These are phyloP conservation scores for Dermochelys coriacea DNA, from an alignment of 2,797 vertebrate species.

Conservation along the genomic window DNA sequence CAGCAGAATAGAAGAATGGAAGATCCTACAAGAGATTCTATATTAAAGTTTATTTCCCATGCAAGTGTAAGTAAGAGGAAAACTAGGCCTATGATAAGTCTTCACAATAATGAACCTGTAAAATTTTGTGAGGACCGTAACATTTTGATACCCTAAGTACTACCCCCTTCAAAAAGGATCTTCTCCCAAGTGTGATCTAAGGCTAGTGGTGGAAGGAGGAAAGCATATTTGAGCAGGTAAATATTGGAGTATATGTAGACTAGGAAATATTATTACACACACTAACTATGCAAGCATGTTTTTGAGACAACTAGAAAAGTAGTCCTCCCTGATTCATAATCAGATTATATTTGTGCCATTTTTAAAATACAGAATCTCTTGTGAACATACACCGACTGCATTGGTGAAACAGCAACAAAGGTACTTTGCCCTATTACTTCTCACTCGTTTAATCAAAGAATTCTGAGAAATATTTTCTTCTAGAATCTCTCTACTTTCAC, in stretches of 20 bases:
- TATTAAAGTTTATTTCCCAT: background rate
- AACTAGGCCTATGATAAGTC: accelerated
- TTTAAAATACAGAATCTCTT: constrained; percentile 20
- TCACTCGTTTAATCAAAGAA: background rate
- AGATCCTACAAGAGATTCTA: background rate
- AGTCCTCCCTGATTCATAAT: background rate
- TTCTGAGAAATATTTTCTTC: background rate
- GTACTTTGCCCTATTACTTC: background rate
- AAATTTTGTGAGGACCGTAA: background rate
- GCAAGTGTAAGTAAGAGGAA: background rate
- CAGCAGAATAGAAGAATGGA: background rate
- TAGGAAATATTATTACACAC: background rate
- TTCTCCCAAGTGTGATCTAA: background rate
- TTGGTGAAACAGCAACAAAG: background rate
- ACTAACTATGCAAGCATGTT: background rate
- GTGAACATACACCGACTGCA: accelerated
- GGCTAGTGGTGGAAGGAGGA: background rate
- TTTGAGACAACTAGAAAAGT: background rate
- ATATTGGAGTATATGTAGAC: background rate
- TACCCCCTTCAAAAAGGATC: background rate
- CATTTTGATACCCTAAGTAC: background rate
- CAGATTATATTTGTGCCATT: background rate
- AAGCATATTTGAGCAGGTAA: background rate
- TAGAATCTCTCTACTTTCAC: background rate
- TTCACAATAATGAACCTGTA: background rate